phyloP scores from a whole-genome alignment of 53 echinoderm and acorn worm genomes.

The Pentamera pediparva region DNA sequence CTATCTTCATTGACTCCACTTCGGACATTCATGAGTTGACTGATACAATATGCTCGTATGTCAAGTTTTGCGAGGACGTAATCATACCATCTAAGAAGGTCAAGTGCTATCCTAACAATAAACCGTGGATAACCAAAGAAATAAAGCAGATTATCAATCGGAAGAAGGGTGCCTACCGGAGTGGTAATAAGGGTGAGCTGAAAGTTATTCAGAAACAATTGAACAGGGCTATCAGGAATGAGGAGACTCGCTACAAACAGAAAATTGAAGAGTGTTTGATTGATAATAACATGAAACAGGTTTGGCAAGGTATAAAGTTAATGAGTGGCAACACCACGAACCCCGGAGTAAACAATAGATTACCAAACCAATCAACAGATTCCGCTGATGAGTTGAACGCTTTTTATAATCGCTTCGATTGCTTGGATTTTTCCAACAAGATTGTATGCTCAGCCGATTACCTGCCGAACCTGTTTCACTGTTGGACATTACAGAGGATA shows the following conservation, averaged over 20 bases:
- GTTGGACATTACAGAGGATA: no score
- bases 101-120: neutral
- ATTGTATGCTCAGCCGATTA: no score
- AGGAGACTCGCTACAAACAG: neutral
- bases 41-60: neutral
- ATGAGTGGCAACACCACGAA: neutral
- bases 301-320: neutral
- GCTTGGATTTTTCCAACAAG: no score
- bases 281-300: neutral
- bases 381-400: no score
- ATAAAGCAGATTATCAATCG: neutral
- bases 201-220: neutral
- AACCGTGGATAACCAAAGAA: neutral
- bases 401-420: no score
- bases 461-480: no score
- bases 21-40: neutral
- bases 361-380: no score
- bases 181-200: neutral
- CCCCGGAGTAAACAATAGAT: no score
- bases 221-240: neutral
- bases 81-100: neutral
- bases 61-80: neutral
- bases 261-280: neutral
- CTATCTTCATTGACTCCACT: neutral
- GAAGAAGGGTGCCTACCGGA: neutral